Evolutionary conservation across 2,888 invertebrate genomes (phyloP), one percentile per base, ranked within the genome.

Genomic region (Drosophila paucipuncta): DNA sequence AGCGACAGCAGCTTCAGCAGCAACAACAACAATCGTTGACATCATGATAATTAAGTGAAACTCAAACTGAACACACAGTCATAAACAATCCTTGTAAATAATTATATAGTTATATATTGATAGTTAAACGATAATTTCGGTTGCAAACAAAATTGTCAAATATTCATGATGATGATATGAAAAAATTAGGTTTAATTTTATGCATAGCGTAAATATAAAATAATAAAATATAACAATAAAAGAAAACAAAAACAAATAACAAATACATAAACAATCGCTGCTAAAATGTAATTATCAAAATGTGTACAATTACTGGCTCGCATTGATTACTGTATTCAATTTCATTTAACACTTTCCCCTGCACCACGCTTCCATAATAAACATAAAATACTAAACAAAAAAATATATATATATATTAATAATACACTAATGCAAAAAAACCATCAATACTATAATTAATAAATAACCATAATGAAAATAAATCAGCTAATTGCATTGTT

Each of bases 141-240:
- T 55, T 65, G 62, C 43, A 67, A 31, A 39, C 28, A 62, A 55
- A 64, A 37, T 61, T 75, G 75, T 69, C 65, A 65, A 53, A 68
- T 16, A 22, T 67, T 67, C 47, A 68, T 78, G 54, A 59, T 73
- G 59, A 75, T 76, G 68, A 70, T 50, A 67, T 72, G 47, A 60
- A 78, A 47, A 83, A 80, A 72, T 82, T 82, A 89, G 84, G 71
- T 70, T 70, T 89, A 89, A 84, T 80, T 79, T 89, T 78, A 89
- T 89, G 85, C 89, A 74, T 82, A 86, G 85, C 85, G 82, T 89
- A 78, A 83, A 68, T 50, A 71, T 57, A 28, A 53, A 60, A 11
- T 37, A 61, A 35, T 57, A 53, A 63, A 57, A 30, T 53, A 57
- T 16, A 76, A 78, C 63, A 68, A 71, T 68, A 71, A 68, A 47